Percentiles rank a stretch among this genome's conserved stretches.
Evolutionary conservation across 2,113 vertebrate genomes (phyloP).

Genomic region (Abramis brama): DNA sequence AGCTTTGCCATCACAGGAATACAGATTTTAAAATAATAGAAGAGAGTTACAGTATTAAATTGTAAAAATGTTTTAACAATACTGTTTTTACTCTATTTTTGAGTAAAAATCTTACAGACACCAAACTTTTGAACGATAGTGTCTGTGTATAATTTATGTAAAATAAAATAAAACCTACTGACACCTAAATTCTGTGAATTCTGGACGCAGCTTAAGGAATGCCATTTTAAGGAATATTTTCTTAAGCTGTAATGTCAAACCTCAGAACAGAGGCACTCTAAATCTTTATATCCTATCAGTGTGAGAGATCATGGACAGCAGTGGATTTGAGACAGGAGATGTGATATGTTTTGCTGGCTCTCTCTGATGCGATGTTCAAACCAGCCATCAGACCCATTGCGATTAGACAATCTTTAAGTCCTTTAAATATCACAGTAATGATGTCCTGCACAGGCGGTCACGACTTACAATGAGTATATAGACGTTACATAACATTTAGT

Average conservation of each 20-base stretch:
- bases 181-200: too few species aligned
- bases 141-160: not conserved
- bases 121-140: not conserved
- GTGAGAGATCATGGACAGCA: constrained; percentile 39
- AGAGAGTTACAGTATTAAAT: too few species aligned
- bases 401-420: constrained; percentile 69
- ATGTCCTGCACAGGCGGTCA: constrained; percentile 41
- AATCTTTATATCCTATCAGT: constrained; percentile 50
- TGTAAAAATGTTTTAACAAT: too few species aligned
- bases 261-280: constrained; percentile 34
- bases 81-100: too few species aligned
- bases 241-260: not conserved
- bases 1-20: too few species aligned
- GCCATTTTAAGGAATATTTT: not conserved
- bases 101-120: not conserved
- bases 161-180: not conserved
- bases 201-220: not conserved
- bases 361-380: constrained; percentile 56
- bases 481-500: constrained; percentile 36
- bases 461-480: not conserved
- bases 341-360: constrained; percentile 69
- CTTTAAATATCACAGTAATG: constrained; percentile 70
- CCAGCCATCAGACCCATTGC: constrained; percentile 62
- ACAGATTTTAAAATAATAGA: too few species aligned
- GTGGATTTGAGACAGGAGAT: constrained; percentile 62